Evolutionary conservation across 2,888 invertebrate genomes (phyloP).

Genomic region (Macrophya annulata): DNA sequence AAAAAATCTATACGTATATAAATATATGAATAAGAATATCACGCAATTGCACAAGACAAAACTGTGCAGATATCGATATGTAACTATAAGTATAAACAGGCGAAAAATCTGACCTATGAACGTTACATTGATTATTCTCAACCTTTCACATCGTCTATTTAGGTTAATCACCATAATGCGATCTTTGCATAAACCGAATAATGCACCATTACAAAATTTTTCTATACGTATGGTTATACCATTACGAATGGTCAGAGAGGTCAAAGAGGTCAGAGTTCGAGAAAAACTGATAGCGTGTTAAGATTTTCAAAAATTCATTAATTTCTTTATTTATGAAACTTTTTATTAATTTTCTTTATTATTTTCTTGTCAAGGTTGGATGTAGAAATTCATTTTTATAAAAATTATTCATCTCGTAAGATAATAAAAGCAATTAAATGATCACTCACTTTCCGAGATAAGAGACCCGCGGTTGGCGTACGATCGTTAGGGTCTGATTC

Average conservation of each 20-base stretch:
- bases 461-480: conserved; percentile 92
- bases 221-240: too few species aligned
- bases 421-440: too few species aligned
- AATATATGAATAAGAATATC: too few species aligned
- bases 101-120: conserved; percentile 27
- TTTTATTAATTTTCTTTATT: background rate
- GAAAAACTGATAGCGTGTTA: background rate
- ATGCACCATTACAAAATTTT: conserved; percentile 10
- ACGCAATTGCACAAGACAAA: background rate
- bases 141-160: conserved; percentile 17
- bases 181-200: conserved; percentile 20
- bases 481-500: conserved; percentile 93
- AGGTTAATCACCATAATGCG: conserved; percentile 10
- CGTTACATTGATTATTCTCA: background rate
- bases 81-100: background rate
- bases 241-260: too few species aligned
- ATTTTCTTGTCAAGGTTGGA: background rate
- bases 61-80: background rate
- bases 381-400: background rate
- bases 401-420: background rate
- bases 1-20: background rate
- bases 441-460: conserved; percentile 84
- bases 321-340: background rate
- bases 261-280: conserved; percentile 29
- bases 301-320: background rate